phyloP scores from a whole-genome alignment of 2,113 vertebrate species.

The Motacilla alba region DNA sequence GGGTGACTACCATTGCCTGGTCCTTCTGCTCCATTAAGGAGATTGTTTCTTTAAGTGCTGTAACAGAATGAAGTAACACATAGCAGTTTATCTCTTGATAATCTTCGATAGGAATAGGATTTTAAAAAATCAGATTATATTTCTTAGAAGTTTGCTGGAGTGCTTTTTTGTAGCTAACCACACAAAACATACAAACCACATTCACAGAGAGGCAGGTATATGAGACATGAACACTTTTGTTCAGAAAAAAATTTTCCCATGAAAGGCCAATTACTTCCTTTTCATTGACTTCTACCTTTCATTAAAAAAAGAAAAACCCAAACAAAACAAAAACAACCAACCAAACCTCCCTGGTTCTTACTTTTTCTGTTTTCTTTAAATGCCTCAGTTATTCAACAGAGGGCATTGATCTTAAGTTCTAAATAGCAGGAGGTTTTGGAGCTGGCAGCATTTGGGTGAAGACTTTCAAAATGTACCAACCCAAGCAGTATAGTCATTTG shows the following conservation, averaged over 20 bases:
- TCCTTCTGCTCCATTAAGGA: background rate
- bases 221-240: conserved; percentile 1
- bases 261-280: background rate
- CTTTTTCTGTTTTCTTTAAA: background rate
- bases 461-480: background rate
- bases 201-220: conserved; percentile 16
- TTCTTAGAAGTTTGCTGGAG: conserved; percentile 25
- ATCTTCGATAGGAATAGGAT: conserved; percentile 14
- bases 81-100: background rate
- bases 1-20: background rate
- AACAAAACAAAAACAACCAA: background rate
- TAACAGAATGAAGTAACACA: background rate
- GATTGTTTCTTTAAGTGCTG: conserved; percentile 21
- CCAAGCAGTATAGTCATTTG: background rate
- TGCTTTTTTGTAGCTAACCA: conserved; percentile 32
- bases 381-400: background rate
- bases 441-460: background rate
- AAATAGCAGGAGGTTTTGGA: conserved; percentile 19
- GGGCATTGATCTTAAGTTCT: conserved; percentile 1
- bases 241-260: background rate
- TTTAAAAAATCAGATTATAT: conserved; percentile 19
- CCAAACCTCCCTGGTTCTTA: background rate
- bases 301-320: background rate
- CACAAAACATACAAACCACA: background rate
- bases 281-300: background rate